These are phyloP conservation scores for Pomacea maculata DNA, from an alignment of 1,140 invertebrate genomes.

Conservation along the genomic window DNA sequence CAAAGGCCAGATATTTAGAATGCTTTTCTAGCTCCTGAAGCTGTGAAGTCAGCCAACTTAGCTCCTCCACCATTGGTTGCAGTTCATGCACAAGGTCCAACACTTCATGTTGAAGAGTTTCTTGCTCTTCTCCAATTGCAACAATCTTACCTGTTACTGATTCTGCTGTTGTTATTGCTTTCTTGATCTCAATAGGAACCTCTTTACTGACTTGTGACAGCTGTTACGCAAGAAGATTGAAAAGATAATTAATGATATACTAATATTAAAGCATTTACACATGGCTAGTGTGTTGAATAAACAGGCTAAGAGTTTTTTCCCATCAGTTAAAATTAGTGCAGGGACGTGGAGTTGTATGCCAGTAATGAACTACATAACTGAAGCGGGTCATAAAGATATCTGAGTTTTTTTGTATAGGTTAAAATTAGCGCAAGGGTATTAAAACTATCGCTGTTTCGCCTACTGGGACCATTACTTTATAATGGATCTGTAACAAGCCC, in stretches of 20 bases:
- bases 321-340: neutral
- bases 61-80: constrained; percentile 65
- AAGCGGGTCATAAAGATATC: too few relatives aligned
- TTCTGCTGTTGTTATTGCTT: constrained; percentile 70
- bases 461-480: too few relatives aligned
- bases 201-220: constrained; percentile 71
- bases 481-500: too few relatives aligned
- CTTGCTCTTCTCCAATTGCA: constrained; percentile 66
- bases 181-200: constrained; percentile 71
- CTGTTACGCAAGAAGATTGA: constrained; percentile 62
- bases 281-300: neutral
- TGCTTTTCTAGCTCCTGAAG: constrained; percentile 72
- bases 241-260: constrained; percentile 7
- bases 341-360: neutral
- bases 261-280: neutral
- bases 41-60: constrained; percentile 69
- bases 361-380: too few relatives aligned
- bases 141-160: constrained; percentile 68
- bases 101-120: constrained; percentile 66
- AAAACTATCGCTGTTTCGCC: too few relatives aligned
- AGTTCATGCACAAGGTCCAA: constrained; percentile 66
- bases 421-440: too few relatives aligned
- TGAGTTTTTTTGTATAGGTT: too few relatives aligned
- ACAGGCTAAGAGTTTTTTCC: too few relatives aligned
- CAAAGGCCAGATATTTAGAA: constrained; percentile 72